These are phyloP conservation scores for Entomobrya proxima DNA, from an alignment of 2,888 invertebrate genomes.

Conservation along the genomic window DNA sequence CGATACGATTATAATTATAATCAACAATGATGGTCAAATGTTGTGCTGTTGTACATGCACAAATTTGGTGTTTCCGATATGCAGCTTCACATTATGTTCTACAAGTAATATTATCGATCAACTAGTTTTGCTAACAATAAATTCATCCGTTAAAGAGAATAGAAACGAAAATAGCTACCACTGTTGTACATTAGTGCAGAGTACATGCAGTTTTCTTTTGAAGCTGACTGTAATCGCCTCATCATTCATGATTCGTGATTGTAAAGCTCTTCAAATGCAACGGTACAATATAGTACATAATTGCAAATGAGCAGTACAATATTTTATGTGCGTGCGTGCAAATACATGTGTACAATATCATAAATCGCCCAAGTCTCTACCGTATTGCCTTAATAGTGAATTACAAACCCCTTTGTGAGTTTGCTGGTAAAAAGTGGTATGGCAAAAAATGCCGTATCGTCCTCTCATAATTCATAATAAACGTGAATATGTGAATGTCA, in stretches of 20 bases:
- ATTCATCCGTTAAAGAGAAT: not conserved
- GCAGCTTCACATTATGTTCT: too few relatives aligned
- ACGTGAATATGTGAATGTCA: conserved; percentile 60
- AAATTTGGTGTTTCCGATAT: not conserved
- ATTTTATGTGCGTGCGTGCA: not conserved
- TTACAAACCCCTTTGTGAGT: not conserved
- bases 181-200: not conserved
- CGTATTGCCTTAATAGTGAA: not conserved
- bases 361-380: not conserved
- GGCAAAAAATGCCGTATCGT: conserved; percentile 44
- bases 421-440: conserved; percentile 2
- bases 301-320: not conserved
- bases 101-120: too few relatives aligned
- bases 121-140: conserved; percentile 20
- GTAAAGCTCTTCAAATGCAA: conserved; percentile 13
- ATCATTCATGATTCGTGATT: conserved; percentile 22
- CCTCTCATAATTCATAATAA: conserved; percentile 58
- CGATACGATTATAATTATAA: too few relatives aligned
- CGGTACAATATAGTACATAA: not conserved
- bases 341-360: conserved; percentile 15
- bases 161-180: not conserved
- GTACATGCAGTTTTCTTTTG: not conserved
- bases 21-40: not conserved
- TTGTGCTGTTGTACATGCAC: not conserved
- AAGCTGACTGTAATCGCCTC: conserved; percentile 20